Evolutionary conservation across 2,113 vertebrate genomes (phyloP), one percentile per base, ranked within the genome.

Genomic region (Callaeas wilsoni): DNA sequence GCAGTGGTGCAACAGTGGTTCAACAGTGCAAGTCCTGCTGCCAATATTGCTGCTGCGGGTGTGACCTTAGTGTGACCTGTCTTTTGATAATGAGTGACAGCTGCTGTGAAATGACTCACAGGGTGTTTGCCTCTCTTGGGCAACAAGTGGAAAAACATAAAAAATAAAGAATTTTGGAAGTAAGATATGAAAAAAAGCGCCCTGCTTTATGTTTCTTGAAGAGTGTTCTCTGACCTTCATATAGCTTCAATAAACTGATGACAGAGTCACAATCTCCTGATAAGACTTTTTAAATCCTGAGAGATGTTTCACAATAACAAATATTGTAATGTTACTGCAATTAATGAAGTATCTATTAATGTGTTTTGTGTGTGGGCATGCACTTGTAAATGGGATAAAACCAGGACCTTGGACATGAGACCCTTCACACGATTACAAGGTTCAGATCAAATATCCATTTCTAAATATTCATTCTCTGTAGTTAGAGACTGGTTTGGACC

Each of bases 71-170:
- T 55, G 47, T 67, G 67, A 92, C 63, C 81, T 93, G 59, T 76
- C 44, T 44, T 95, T 64, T 85, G 57, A 83, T 52, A 79, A 75
- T 57, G 53, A 92, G 26, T 87, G 91, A 96, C 73, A 96, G 87
- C 53, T 91, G 67, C 50, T 93, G 35, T 44, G 70, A 75, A 89
- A 94, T 79, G 57, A 49, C 57, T 75, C 60, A 75, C 7, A 71
- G 22, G 25, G 15, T 76, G 29, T 82, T 88, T 93, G 63, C 21
- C 42, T 95, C 32, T 91, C 70, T 69, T 55, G 67, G 70, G 49
- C 30, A 80, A 80, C 46, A 93, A 79, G 17, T 77, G 33, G 59
- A 79, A 96, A 93, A 91, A 62, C 49, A 78, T 27, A 77, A 82
- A 76, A 90, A 81, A 70, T 46, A 90, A 2, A 76, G 29, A 53